Conservation (phyloP, 1,140 invertebrate species). For the Bacillus rossius region DNA sequence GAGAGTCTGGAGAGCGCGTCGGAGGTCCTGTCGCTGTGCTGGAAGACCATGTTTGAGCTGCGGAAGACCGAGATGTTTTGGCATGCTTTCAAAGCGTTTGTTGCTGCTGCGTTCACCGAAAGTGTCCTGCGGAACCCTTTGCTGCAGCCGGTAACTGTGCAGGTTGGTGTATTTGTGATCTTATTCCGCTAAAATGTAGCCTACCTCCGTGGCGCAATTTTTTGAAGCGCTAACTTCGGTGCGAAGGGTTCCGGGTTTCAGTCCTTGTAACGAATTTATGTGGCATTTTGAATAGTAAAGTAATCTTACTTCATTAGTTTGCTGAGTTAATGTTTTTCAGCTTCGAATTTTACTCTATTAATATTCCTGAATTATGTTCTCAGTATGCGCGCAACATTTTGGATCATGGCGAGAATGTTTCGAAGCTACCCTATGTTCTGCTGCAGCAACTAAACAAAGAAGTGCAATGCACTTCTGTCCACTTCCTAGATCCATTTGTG, state of each 20-base stretch:
- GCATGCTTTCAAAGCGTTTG: constrained; percentile 5
- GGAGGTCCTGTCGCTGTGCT: constrained; percentile 12
- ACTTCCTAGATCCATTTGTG: not conserved
- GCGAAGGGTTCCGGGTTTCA: too few species aligned
- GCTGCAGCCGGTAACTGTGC: not conserved
- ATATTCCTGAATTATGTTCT: too few species aligned
- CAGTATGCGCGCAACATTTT: constrained; percentile 27
- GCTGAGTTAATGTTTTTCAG: too few species aligned
- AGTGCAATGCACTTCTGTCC: not conserved
- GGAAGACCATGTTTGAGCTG: constrained; percentile 26
- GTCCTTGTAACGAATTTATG: too few species aligned
- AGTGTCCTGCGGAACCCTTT: not conserved
- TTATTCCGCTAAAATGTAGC: not conserved
- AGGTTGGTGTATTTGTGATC: not conserved
- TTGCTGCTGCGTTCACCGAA: not conserved
- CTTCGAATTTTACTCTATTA: too few species aligned
- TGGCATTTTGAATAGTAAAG: too few species aligned
- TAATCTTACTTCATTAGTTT: too few species aligned
- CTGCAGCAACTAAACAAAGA: constrained; percentile 15
- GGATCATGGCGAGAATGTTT: constrained; percentile 21
- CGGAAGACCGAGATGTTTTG: constrained; percentile 35
- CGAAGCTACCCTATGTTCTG: constrained; percentile 23
- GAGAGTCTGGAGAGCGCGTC: not conserved
- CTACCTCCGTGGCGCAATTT: not conserved
- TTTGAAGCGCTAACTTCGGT: too few species aligned